Evolutionary conservation across 2,113 vertebrate genomes (phyloP).

Genomic region (Fregetta grallaria): DNA sequence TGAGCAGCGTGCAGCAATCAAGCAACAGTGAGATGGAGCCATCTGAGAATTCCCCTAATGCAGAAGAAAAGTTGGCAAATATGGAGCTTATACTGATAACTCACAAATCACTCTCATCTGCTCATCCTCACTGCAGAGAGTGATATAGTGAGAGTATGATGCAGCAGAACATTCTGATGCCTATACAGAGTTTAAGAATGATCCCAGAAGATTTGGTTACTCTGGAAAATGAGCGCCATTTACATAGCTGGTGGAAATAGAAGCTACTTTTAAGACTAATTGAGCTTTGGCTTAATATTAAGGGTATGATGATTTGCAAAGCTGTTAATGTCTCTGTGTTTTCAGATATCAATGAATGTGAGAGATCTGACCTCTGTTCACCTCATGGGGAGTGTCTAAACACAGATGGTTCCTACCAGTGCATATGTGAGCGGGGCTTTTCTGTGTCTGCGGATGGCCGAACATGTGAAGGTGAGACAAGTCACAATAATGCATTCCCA

Average conservation of each 20-base stretch:
- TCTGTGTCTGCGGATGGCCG: conserved; percentile 72
- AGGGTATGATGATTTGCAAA: neutral
- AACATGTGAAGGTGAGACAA: conserved; percentile 85
- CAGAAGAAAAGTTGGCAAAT: neutral
- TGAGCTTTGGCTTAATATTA: neutral
- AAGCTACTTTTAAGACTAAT: neutral
- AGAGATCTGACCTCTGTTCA: conserved; percentile 81
- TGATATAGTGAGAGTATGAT: neutral
- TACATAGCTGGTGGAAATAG: neutral
- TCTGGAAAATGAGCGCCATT: neutral
- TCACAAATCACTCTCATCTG: neutral
- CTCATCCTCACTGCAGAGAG: neutral
- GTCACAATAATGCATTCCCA: neutral
- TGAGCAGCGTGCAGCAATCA: neutral
- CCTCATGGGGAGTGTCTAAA: conserved; percentile 89
- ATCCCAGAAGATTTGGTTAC: neutral
- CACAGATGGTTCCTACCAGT: conserved; percentile 86
- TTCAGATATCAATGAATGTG: conserved; percentile 92
- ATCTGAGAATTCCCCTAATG: neutral
- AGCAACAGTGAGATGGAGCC: neutral
- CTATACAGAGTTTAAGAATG: neutral
- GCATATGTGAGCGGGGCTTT: conserved; percentile 88
- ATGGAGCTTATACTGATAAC: neutral
- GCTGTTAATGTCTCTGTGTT: neutral
- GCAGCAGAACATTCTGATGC: neutral